phyloP scores from a whole-genome alignment of 1,140 invertebrate genomes.

The Drosophila lowei region DNA sequence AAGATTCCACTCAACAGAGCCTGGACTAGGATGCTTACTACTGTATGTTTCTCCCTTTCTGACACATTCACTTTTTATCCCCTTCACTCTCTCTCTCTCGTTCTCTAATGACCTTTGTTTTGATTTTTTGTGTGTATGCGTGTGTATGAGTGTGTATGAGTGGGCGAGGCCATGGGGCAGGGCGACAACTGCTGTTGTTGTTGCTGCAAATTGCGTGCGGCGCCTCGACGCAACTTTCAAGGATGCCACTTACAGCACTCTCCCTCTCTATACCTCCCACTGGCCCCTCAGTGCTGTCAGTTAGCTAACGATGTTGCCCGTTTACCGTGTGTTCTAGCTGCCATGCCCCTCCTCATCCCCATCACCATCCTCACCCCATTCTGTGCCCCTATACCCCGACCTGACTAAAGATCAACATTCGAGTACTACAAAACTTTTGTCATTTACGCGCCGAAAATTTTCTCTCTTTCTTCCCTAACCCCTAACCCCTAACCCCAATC shows the following conservation, averaged over 20 bases:
- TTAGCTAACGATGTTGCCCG: conserved; percentile 73
- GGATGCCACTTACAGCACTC: conserved; percentile 70
- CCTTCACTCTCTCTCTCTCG: background rate
- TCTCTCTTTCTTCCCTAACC: conserved; percentile 4
- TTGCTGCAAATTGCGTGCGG: conserved; percentile 73
- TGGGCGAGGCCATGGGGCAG: background rate
- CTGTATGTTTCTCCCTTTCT: too few relatives aligned
- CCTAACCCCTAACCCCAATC: background rate
- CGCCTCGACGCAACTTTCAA: conserved; percentile 69
- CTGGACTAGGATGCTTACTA: too few relatives aligned
- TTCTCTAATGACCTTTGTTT: conserved; percentile 43
- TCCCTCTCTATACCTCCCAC: background rate
- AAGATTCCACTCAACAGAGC: conserved; percentile 1
- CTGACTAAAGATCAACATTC: conserved; percentile 75
- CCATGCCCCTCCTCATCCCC: conserved; percentile 1
- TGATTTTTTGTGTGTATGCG: conserved; percentile 24
- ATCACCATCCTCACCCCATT: background rate
- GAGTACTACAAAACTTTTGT: conserved; percentile 72
- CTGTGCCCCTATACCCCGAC: conserved; percentile 17
- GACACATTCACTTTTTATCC: too few relatives aligned
- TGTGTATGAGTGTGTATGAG: background rate
- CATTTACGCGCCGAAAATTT: conserved; percentile 76
- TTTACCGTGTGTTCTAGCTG: conserved; percentile 49
- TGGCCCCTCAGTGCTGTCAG: conserved; percentile 22
- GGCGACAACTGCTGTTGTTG: conserved; percentile 22